Conservation (phyloP, 1,140 invertebrate species). For the Drosophila fuyamai region DNA sequence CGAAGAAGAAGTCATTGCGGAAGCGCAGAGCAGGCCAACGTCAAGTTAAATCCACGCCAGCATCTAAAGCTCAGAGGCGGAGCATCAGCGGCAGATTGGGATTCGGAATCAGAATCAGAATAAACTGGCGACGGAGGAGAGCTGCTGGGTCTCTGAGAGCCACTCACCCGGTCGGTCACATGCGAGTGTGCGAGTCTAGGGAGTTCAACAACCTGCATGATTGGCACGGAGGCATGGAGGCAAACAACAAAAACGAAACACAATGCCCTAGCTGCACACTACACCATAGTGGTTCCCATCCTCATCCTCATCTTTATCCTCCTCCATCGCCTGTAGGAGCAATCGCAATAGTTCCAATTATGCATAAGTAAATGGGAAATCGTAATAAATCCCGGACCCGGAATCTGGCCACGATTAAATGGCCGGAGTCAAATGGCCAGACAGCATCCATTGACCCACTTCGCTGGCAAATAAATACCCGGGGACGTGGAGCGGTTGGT, state of each 20-base stretch:
- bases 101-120: conserved; percentile 52
- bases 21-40: conserved; percentile 37
- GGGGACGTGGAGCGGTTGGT: not conserved
- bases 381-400: conserved; percentile 1
- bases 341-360: conserved; percentile 28
- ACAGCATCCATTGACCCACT: conserved; percentile 23
- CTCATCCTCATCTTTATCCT: conserved; percentile 1
- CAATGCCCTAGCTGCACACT: conserved; percentile 32
- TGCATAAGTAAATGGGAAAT: conserved; percentile 31
- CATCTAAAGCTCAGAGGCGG: conserved; percentile 22
- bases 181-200: conserved; percentile 15
- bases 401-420: conserved; percentile 13
- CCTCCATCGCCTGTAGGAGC: not conserved
- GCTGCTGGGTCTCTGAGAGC: conserved; percentile 51
- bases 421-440: not conserved
- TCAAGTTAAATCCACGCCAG: conserved; percentile 33
- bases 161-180: conserved; percentile 77
- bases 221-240: conserved; percentile 41
- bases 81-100: conserved; percentile 41
- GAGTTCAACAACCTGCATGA: conserved; percentile 71
- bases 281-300: not conserved
- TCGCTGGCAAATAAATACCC: conserved; percentile 2
- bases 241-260: conserved; percentile 34
- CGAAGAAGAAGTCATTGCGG: conserved; percentile 57
- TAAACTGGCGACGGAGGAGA: conserved; percentile 17